Evolutionary conservation across 2,888 invertebrate genomes (phyloP).

Genomic region (Aspidapion aeneum): DNA sequence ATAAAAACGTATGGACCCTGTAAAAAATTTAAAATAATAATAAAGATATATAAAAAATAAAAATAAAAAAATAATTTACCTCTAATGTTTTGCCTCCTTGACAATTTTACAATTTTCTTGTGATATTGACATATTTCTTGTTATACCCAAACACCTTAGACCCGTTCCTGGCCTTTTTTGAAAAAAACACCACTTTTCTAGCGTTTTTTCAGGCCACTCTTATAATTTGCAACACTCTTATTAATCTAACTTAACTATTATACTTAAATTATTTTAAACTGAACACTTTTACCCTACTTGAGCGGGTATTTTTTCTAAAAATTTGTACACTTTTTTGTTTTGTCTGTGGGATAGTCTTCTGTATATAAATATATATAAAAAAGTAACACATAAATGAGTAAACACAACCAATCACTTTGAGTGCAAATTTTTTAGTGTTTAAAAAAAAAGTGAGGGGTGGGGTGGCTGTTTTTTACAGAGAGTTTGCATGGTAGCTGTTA

Average conservation of each 20-base stretch:
- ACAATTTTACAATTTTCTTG: background rate
- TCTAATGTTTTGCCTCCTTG: background rate
- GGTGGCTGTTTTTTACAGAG: background rate
- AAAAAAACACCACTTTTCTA: no score
- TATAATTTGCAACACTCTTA: no score
- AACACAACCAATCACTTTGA: conserved; percentile 9
- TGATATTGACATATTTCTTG: background rate
- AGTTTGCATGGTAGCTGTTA: background rate
- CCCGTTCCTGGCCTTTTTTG: background rate
- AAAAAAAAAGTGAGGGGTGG: no score
- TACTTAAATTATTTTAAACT: conserved; percentile 10
- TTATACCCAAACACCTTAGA: background rate
- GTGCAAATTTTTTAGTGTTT: no score
- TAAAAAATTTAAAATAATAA: background rate
- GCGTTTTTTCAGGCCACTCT: no score
- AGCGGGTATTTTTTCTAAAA: no score
- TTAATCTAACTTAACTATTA: no score
- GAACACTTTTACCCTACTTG: background rate
- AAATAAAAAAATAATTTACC: background rate
- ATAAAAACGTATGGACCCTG: conserved; percentile 17
- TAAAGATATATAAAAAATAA: conserved; percentile 7
- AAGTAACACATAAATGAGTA: background rate
- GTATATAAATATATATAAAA: no score
- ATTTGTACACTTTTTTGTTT: background rate
- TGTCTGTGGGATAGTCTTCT: background rate